These are phyloP conservation scores for Xenops minutus DNA, from an alignment of 2,797 vertebrate species.

Conservation along the genomic window DNA sequence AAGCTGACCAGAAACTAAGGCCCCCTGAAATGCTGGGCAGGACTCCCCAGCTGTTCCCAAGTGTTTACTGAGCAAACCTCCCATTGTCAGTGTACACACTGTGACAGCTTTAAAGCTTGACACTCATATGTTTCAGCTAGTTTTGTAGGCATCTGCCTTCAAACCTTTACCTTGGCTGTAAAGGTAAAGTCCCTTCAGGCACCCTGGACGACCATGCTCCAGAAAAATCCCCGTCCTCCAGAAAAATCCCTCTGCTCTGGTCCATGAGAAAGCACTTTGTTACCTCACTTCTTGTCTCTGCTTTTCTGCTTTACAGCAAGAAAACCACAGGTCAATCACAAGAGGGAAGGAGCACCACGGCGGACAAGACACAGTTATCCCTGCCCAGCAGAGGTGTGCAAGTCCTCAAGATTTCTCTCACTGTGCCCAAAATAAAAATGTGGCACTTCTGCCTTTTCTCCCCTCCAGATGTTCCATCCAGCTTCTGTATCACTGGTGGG, in stretches of 20 bases:
- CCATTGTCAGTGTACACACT: neutral
- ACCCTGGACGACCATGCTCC: neutral
- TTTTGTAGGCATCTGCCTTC: neutral
- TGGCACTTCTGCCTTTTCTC: neutral
- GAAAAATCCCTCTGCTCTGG: neutral
- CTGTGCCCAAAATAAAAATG: neutral
- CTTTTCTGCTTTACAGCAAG: neutral
- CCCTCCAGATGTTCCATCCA: neutral
- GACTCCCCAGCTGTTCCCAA: neutral
- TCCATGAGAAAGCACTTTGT: neutral
- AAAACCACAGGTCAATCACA: neutral
- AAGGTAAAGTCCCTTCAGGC: no score
- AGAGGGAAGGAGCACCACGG: accelerated
- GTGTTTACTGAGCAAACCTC: neutral
- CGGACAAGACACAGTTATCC: accelerated
- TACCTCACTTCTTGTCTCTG: neutral
- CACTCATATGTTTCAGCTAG: neutral
- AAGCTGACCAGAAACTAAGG: neutral
- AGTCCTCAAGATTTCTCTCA: neutral
- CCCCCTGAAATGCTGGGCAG: neutral
- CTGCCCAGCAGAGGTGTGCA: neutral
- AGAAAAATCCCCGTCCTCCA: neutral
- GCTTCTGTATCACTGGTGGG: neutral
- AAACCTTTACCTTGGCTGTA: neutral
- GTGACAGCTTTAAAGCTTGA: neutral